Percentiles rank a stretch among this genome's conserved stretches.
Conservation (phyloP, 2,888 invertebrate species). For the Watsonalla binaria region DNA sequence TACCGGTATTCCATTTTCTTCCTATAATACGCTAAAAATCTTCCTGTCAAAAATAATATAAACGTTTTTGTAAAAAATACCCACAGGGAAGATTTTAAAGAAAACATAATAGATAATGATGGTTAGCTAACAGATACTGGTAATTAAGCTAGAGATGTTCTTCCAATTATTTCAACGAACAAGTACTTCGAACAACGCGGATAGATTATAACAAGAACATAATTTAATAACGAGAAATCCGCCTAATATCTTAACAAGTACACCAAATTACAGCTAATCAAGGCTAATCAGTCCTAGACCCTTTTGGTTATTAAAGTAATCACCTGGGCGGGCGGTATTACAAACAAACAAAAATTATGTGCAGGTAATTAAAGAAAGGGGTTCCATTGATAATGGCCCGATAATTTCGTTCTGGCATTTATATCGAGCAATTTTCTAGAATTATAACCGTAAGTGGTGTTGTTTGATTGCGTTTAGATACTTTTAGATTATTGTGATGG, state of each 20-base stretch:
- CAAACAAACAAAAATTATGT: conserved; percentile 72
- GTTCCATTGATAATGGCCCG: conserved; percentile 67
- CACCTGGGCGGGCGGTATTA: conserved; percentile 49
- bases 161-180: conserved; percentile 10
- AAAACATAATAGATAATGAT: too few relatives aligned
- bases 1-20: too few relatives aligned
- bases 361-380: conserved; percentile 75
- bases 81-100: too few relatives aligned
- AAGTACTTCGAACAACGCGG: conserved; percentile 2
- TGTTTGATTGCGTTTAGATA: conserved; percentile 56
- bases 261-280: conserved; percentile 65
- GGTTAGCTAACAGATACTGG: too few relatives aligned
- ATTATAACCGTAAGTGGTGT: conserved; percentile 60
- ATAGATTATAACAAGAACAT: conserved; percentile 2
- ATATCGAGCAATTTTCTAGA: conserved; percentile 65
- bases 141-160: conserved; percentile 6
- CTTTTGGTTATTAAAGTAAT: conserved; percentile 65
- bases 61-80: too few relatives aligned
- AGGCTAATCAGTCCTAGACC: conserved; percentile 56
- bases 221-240: conserved; percentile 49
- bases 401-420: conserved; percentile 60
- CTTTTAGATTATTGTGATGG: conserved; percentile 53
- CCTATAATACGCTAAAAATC: too few relatives aligned
- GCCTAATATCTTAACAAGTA: conserved; percentile 52
- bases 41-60: too few relatives aligned